Evolutionary conservation across 2,113 vertebrate species (phyloP).

Genomic region (Macroglossus sobrinus): DNA sequence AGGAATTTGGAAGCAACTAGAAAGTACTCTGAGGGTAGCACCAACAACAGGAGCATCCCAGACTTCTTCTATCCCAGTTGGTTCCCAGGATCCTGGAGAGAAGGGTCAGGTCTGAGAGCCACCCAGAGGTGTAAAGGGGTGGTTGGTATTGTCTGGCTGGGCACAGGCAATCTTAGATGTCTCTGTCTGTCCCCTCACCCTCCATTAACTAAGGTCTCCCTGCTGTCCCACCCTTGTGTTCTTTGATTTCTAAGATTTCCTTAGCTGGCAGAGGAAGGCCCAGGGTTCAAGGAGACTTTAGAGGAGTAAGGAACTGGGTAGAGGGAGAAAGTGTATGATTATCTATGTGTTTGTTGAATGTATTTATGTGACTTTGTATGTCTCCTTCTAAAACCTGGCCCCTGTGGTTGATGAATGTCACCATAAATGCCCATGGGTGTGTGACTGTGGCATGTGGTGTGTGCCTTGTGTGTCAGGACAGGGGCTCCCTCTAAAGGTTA

Average conservation of each 20-base stretch:
- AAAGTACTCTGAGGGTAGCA: not conserved
- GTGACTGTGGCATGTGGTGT: conserved; percentile 20
- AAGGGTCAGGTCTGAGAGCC: not conserved
- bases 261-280: not conserved
- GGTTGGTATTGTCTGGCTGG: not conserved
- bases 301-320: not conserved
- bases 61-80: not conserved
- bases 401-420: not conserved
- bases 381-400: conserved; percentile 7
- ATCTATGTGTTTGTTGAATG: not conserved
- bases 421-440: conserved; percentile 2
- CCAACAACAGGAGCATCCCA: not conserved
- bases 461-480: conserved; percentile 44
- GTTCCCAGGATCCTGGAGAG: not conserved
- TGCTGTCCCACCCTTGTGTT: not conserved
- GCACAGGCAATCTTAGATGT: not conserved
- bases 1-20: not conserved
- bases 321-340: not conserved
- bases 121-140: not conserved
- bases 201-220: not conserved
- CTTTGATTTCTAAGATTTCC: not conserved
- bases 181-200: not conserved
- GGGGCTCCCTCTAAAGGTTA: conserved; percentile 41
- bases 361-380: not conserved
- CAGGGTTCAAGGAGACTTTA: not conserved